These are phyloP conservation scores for Calidris pugnax DNA, from an alignment of 2,113 vertebrate genomes.

Conservation along the genomic window DNA sequence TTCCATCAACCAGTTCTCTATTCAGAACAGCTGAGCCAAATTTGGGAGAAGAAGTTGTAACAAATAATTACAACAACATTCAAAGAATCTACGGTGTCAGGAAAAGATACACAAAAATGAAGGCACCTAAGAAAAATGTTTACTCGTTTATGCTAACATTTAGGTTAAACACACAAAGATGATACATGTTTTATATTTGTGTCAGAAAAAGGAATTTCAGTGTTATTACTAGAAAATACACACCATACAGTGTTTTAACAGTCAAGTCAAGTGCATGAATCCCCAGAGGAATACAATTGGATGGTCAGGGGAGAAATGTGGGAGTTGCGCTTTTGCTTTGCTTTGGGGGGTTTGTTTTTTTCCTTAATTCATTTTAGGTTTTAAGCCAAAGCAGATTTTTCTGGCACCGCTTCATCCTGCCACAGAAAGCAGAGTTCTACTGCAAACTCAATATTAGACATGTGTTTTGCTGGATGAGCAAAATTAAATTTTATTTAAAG, in stretches of 20 bases:
- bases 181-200: background rate
- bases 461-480: background rate
- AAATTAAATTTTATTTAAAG: slow-evolving; percentile 56
- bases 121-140: background rate
- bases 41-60: background rate
- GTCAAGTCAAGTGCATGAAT: background rate
- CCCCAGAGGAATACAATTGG: background rate
- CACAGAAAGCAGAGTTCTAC: background rate
- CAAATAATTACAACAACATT: background rate
- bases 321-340: background rate
- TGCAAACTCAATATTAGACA: background rate
- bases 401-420: accelerated
- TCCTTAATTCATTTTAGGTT: background rate
- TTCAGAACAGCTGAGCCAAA: background rate
- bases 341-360: background rate
- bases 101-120: background rate
- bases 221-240: background rate
- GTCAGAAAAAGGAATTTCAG: background rate
- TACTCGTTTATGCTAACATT: background rate
- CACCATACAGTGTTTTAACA: background rate
- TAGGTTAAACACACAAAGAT: background rate
- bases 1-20: background rate
- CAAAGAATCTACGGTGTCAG: background rate
- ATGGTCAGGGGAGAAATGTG: background rate
- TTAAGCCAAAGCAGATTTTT: background rate